Evolutionary conservation across 2,797 vertebrate species (phyloP).

Genomic region (Cirrhinus molitorella): DNA sequence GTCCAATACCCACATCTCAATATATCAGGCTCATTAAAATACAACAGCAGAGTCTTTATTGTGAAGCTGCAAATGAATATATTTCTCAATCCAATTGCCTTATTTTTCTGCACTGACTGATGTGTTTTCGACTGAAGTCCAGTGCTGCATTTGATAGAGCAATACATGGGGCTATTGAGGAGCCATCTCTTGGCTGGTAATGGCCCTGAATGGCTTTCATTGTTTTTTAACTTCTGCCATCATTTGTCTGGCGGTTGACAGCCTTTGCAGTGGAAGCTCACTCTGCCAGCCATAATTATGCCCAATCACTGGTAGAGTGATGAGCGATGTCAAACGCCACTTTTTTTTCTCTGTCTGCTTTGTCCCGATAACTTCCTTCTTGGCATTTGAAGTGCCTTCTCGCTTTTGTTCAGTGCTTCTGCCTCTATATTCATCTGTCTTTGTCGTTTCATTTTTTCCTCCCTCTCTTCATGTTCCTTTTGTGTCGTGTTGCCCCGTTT

Average conservation of each 20-base stretch:
- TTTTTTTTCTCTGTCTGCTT: conserved; percentile 56
- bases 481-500: conserved; percentile 25
- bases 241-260: conserved; percentile 61
- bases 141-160: conserved; percentile 46
- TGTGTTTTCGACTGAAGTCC: conserved; percentile 40
- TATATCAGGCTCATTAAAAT: conserved; percentile 25
- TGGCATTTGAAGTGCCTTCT: conserved; percentile 57
- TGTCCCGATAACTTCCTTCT: conserved; percentile 62
- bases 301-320: conserved; percentile 62
- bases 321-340: conserved; percentile 56
- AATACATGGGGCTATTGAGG: conserved; percentile 58
- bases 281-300: conserved; percentile 63
- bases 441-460: conserved; percentile 36
- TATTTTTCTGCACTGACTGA: conserved; percentile 38
- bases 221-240: conserved; percentile 61
- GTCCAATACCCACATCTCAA: conserved; percentile 12
- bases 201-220: conserved; percentile 61
- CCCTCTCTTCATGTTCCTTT: conserved; percentile 32
- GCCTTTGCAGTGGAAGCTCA: conserved; percentile 59
- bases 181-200: conserved; percentile 59
- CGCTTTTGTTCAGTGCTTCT: conserved; percentile 50
- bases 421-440: conserved; percentile 53
- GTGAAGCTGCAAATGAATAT: conserved; percentile 11
- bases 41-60: conserved; percentile 27
- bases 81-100: conserved; percentile 24